Base-by-base conservation (phyloP, 2,888 invertebrate species). In the Orchesella flavescens region DNA sequence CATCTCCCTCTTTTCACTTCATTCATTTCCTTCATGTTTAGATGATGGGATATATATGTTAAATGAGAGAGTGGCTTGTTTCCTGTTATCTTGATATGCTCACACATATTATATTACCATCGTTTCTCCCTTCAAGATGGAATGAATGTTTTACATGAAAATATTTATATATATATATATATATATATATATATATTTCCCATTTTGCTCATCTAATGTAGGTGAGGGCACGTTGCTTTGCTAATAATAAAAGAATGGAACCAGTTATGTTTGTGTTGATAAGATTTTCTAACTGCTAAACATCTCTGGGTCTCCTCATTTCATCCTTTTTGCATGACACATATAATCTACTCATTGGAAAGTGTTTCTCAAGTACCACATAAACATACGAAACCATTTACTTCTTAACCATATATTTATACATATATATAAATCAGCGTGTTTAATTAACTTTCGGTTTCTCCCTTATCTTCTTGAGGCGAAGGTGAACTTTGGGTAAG, bases 391-490 rank as follows among this genome's bases (percentile, higher is more conserved):
- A 4, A 34, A 34, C 34, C 34, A 2, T 34, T 4, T 34, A 34
- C 7, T 34, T n/a, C n/a, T n/a, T n/a, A n/a, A n/a, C n/a, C n/a
- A n/a, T n/a, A n/a, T 34, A 34, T 7, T 34, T 34, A 34, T 34
- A 34, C 4, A 61, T 21, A 24, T 69, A 63, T 72, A 72, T 79
- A 79, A 79, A 79, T 79, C 79, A 79, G 65, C 79, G 23, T 65
- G 65, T 72, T 79, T 79, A 79, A 79, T 79, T 79, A 72, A 79
- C 72, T 79, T 72, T 72, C 53, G 55, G 55, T 55, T 23, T 72
- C 55, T 65, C 71, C 23, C 24, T 34, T 23, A 46, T 24, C 53
- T 34, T 34, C 34, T 34, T n/a, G 21, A 69, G 68, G 23, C 66
- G 76, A 34, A 15, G 24, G 55, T 23, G 17, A 76, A 15, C 55